Evolutionary conservation across 2,888 invertebrate species (phyloP).

Genomic region (Uropetala carovei): DNA sequence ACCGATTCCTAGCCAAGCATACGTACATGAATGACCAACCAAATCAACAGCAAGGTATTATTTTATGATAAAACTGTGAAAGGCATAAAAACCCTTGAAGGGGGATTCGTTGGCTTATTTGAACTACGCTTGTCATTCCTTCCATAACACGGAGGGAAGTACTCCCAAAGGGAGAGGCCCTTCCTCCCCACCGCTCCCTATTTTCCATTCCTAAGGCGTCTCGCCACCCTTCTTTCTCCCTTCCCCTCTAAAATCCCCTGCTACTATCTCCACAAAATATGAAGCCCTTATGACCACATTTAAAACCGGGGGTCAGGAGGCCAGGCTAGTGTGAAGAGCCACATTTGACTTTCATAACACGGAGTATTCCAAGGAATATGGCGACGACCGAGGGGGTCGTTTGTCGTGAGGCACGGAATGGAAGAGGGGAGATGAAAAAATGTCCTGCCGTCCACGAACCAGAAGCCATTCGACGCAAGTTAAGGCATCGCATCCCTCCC

Average conservation of each 20-base stretch:
- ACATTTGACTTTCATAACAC: conserved; percentile 27
- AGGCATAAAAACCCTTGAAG: neutral
- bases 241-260: neutral
- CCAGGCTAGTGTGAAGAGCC: neutral
- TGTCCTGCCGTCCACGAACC: neutral
- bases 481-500: no score
- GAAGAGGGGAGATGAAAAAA: neutral
- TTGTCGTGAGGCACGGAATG: neutral
- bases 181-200: neutral
- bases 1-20: neutral
- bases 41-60: neutral
- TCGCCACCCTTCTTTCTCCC: neutral
- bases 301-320: neutral
- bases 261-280: conserved; percentile 16
- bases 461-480: neutral
- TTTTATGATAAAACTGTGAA: neutral
- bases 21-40: neutral
- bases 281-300: conserved; percentile 13
- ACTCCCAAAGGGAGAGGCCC: neutral
- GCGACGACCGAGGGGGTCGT: neutral
- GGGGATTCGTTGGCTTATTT: conserved; percentile 1
- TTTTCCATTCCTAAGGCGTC: neutral
- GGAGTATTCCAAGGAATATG: neutral
- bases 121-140: conserved; percentile 7
- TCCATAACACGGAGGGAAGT: neutral